A percentile compares a stretch with the other conserved stretches of the same genome.
Conservation (phyloP, 2,113 vertebrate species). For the Pantherophis guttatus region DNA sequence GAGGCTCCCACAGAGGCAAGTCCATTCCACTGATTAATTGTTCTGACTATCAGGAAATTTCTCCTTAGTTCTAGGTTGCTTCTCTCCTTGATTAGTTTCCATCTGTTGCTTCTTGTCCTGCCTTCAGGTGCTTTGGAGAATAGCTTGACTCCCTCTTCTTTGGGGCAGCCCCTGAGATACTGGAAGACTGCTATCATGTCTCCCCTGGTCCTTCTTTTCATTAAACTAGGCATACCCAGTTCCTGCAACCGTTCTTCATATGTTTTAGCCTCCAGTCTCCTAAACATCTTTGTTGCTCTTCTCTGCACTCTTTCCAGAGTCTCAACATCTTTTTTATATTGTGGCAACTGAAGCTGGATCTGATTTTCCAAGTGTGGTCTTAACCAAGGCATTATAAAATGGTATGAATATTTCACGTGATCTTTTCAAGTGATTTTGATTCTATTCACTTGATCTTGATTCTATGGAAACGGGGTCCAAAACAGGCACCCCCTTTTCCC, state of each 20-base stretch:
- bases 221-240: background rate
- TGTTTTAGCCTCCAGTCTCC: background rate
- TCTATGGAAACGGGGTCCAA: background rate
- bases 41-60: background rate
- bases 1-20: background rate
- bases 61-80: background rate
- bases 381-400: background rate
- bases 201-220: background rate
- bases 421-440: background rate
- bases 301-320: background rate
- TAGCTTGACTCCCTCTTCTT: background rate
- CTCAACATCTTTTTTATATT: background rate
- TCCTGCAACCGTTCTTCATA: background rate
- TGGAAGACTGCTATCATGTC: background rate
- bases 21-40: background rate
- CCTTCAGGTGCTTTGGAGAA: background rate
- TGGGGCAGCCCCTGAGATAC: background rate
- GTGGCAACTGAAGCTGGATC: background rate
- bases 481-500: background rate
- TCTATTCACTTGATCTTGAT: background rate
- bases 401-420: too few relatives aligned
- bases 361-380: background rate
- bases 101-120: background rate
- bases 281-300: background rate
- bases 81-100: background rate